Conservation (phyloP, 1,140 invertebrate species). For the Lucilia sericata region DNA sequence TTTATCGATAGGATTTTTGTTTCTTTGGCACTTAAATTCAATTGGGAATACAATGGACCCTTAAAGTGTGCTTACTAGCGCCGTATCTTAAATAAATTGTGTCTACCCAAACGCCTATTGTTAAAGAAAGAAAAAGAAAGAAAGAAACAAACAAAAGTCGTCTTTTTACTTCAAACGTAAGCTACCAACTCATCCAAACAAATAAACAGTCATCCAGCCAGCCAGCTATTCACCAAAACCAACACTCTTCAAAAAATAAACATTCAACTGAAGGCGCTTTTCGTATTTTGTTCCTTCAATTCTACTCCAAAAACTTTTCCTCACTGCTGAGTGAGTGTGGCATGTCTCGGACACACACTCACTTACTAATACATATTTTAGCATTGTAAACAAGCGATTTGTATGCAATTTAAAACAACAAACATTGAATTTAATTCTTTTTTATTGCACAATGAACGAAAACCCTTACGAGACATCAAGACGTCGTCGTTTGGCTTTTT, state of each 20-base stretch:
- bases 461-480: constrained; percentile 67
- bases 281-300: not conserved
- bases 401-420: constrained; percentile 60
- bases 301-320: not conserved
- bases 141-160: not conserved
- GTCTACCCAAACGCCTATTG: constrained; percentile 59
- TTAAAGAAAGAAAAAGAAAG: not conserved
- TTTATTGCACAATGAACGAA: constrained; percentile 43
- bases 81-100: constrained; percentile 69
- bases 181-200: not conserved
- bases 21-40: constrained; percentile 2
- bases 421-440: constrained; percentile 46
- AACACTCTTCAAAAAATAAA: not conserved
- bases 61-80: constrained; percentile 69
- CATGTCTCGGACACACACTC: not conserved
- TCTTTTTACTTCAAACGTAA: not conserved
- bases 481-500: constrained; percentile 53
- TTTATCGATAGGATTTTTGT: constrained; percentile 13
- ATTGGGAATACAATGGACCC: constrained; percentile 62
- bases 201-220: not conserved
- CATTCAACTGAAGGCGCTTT: constrained; percentile 29
- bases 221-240: not conserved
- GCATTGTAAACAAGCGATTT: constrained; percentile 62
- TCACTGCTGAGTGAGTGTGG: not conserved
- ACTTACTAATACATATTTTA: not conserved